phyloP scores from a whole-genome alignment of 1,140 invertebrate species.

The Tetragnatha versicolor region DNA sequence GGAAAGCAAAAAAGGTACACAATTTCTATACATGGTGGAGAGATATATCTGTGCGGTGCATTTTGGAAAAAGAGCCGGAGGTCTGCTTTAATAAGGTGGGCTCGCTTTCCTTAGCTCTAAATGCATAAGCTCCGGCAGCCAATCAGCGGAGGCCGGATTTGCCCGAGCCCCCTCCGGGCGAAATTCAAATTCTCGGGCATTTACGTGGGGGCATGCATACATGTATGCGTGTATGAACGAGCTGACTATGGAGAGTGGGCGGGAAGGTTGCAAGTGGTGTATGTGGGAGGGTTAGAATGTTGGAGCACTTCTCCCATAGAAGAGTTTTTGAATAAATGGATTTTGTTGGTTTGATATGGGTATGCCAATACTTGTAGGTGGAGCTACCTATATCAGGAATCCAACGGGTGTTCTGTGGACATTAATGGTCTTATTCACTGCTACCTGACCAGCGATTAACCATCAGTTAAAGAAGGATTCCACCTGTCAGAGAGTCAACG shows the following conservation, averaged over 20 bases:
- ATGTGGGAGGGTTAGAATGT: background rate
- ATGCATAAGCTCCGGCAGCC: slow-evolving; percentile 41
- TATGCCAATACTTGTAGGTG: no score
- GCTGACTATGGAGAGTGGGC: background rate
- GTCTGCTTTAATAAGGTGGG: slow-evolving; percentile 48
- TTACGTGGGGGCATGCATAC: slow-evolving; percentile 42
- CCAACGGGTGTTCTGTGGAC: no score
- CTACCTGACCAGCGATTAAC: no score
- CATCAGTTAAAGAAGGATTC: no score
- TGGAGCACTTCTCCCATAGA: background rate
- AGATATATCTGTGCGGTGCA: slow-evolving; percentile 33
- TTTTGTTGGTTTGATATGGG: no score
- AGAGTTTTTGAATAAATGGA: background rate
- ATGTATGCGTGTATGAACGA: slow-evolving; percentile 35
- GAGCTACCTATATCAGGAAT: no score
- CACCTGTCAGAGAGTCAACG: no score
- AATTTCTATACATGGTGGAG: slow-evolving; percentile 23
- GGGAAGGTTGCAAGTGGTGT: background rate
- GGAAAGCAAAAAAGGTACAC: background rate
- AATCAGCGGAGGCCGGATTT: slow-evolving; percentile 42
- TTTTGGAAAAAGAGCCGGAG: slow-evolving; percentile 36
- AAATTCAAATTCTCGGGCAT: slow-evolving; percentile 39
- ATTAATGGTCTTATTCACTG: no score
- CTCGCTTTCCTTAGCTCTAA: slow-evolving; percentile 33
- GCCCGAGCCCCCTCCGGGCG: slow-evolving; percentile 34